Base-by-base conservation (phyloP, 2,888 invertebrate species). In the Apotomis turbidana region DNA sequence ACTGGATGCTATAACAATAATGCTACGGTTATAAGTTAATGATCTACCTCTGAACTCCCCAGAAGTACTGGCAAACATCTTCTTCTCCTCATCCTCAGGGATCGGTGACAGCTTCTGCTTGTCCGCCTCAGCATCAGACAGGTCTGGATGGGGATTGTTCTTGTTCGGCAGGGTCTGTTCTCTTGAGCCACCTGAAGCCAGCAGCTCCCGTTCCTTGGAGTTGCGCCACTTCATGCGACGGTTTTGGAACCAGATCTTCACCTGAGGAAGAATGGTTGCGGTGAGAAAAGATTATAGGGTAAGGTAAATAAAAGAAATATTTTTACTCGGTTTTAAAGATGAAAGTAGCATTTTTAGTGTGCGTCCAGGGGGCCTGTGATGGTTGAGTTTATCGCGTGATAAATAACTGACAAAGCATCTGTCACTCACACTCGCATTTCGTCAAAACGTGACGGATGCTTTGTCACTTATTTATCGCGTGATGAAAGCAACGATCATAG, bases 151-250 rank as follows among this genome's bases (percentile, higher is more conserved):
- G 0, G 98, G 98, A 88, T 98, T 99, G 93, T 98, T 98, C 87
- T 99, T 99, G 89, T 98, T 99, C 0, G 99, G 99, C 38, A 99
- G 93, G 0, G 99, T 99, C 88, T 98, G 98, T 84, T 99, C 99
- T 44, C 99, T 95, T 6, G 98, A 97, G 2, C 99, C 99, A 0
- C 99, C 99, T 27, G 96, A 96, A 0, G 99, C 98, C 38, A 99
- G 93, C 0, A 99, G 95, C 89, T 99, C 99, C 49, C 99, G 95
- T 88, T 99, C 99, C 91, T 99, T 99, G 4, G 98, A 98, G 90
- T 99, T 99, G 69, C 99, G 95, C 99, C 99, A 99, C 90, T 98
- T 99, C 99, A 99, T 99, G 70, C 99, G 96, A 0, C 99, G 96
- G 87, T 99, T 99, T 95, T 99, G 99, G 90, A 99, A 99, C 95